Evolutionary conservation across 2,797 vertebrate species (phyloP).

Genomic region (Sebastes ruberrimus): DNA sequence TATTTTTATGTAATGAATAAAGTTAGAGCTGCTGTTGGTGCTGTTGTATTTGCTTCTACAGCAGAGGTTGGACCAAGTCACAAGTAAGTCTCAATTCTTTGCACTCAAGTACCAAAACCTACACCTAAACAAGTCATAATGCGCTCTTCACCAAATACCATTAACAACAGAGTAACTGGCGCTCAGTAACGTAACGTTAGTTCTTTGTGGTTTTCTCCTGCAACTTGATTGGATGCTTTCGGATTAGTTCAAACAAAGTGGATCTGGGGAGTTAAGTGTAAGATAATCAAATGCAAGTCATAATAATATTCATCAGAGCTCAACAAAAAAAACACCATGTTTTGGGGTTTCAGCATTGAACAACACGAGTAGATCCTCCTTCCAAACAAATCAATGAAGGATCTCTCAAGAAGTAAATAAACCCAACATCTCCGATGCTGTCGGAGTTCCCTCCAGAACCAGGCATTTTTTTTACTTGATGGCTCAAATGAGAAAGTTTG

Average conservation of each 20-base stretch:
- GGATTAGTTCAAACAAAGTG: not conserved
- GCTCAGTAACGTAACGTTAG: not conserved
- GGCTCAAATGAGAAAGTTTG: too few relatives aligned
- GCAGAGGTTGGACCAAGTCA: not conserved
- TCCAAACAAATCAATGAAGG: too few relatives aligned
- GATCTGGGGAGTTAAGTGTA: not conserved
- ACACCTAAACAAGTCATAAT: not conserved
- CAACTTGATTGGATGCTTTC: not conserved
- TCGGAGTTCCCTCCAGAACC: too few relatives aligned
- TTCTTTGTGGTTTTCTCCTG: not conserved
- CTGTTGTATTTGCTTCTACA: not conserved
- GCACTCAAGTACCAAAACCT: too few relatives aligned
- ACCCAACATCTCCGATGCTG: too few relatives aligned
- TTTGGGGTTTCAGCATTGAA: too few relatives aligned
- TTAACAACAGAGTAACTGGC: not conserved
- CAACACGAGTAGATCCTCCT: not conserved
- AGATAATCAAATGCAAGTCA: too few relatives aligned
- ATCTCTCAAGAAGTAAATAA: too few relatives aligned
- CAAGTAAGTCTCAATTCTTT: too few relatives aligned
- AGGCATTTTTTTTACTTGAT: too few relatives aligned
- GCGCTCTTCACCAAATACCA: not conserved
- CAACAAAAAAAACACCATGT: rapidly evolving
- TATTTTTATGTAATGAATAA: not conserved
- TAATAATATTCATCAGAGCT: too few relatives aligned
- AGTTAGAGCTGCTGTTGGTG: not conserved